phyloP scores from a whole-genome alignment of 2,113 vertebrate species.

The Lontra canadensis region DNA sequence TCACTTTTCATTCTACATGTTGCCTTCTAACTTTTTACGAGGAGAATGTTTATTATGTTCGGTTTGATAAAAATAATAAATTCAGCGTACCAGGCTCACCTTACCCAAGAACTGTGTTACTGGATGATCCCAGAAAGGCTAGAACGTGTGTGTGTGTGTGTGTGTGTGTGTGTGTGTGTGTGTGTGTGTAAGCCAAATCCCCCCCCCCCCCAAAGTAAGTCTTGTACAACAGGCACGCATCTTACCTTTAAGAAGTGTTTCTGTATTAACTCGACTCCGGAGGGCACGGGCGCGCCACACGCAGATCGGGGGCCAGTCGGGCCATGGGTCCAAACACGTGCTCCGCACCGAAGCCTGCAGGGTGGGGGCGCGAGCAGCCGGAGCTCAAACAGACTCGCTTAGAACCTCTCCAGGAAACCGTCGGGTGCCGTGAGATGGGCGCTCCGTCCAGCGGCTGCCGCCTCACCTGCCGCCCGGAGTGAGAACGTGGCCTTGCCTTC shows the following conservation, averaged over 20 bases:
- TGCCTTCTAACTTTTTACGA: background rate
- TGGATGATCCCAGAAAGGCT: background rate
- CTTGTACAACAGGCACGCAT: background rate
- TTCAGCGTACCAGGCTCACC: background rate
- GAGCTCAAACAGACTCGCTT: background rate
- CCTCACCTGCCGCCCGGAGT: rapidly evolving
- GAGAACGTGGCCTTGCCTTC: background rate
- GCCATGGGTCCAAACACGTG: background rate
- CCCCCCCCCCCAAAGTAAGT: too few relatives aligned
- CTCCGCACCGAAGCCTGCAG: background rate
- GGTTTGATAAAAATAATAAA: background rate
- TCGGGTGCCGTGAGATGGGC: too few relatives aligned
- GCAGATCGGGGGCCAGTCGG: background rate
- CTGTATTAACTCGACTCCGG: background rate
- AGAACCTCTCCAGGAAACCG: background rate
- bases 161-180: too few relatives aligned
- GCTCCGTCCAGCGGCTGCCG: background rate
- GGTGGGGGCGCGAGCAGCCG: rapidly evolving
- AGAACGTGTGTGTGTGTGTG: background rate
- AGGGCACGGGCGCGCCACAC: background rate
- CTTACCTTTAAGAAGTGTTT: background rate
- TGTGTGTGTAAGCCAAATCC: background rate
- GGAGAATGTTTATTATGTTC: background rate
- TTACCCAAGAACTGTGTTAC: background rate
- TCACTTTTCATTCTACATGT: background rate